phyloP scores from a whole-genome alignment of 2,113 vertebrate species.

The Mungos mungo region DNA sequence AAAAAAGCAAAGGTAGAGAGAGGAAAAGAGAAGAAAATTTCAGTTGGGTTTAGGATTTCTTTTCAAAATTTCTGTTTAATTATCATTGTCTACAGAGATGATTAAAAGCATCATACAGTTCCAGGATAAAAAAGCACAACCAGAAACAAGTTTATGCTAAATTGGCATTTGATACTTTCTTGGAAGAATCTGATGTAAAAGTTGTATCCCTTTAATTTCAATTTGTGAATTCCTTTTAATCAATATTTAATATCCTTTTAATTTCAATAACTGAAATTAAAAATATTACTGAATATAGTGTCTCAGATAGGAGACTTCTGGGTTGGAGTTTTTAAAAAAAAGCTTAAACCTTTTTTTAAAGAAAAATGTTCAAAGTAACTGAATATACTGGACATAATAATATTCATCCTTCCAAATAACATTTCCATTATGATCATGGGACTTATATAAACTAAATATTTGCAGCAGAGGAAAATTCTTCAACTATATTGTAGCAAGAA shows the following conservation, averaged over 20 bases:
- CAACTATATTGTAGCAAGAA: background rate
- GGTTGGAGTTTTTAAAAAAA: background rate
- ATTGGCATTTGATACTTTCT: constrained; percentile 25
- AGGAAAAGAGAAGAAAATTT: background rate
- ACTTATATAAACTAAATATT: background rate
- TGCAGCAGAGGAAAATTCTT: background rate
- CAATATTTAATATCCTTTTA: background rate
- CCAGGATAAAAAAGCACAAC: background rate
- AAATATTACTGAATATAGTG: background rate
- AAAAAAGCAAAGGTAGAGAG: constrained; percentile 26
- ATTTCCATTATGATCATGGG: background rate
- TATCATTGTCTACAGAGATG: background rate
- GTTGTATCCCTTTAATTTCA: constrained; percentile 29
- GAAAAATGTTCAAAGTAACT: constrained; percentile 13
- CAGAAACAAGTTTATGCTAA: background rate
- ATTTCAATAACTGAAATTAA: background rate
- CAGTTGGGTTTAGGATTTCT: background rate
- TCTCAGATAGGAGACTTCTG: background rate
- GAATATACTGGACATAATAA: constrained; percentile 14
- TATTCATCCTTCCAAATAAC: background rate
- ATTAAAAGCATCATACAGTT: background rate
- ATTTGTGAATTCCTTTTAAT: background rate
- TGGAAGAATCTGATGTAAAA: background rate
- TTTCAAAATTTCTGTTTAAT: background rate
- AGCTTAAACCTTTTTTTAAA: background rate